Percentiles rank a stretch among this genome's conserved stretches.
Conservation (phyloP, 2,797 vertebrate species). For the Neosilurus mollespiculum region DNA sequence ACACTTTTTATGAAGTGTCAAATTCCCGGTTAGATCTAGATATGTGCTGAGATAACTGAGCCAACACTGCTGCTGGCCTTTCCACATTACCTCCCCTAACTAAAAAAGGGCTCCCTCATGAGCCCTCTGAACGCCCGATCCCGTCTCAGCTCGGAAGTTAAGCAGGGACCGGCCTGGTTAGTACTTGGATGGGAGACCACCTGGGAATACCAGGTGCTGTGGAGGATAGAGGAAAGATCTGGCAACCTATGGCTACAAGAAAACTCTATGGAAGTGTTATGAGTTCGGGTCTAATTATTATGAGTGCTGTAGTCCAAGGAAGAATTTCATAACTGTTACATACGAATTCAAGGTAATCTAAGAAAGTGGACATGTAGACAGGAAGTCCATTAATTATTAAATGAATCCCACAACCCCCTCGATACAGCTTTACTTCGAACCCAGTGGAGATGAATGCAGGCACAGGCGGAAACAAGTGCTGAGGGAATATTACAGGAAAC, state of each 20-base stretch:
- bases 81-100: too few relatives aligned
- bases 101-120: not conserved
- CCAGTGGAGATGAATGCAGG: not conserved
- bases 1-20: conserved; percentile 20
- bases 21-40: not conserved
- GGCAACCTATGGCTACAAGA: too few relatives aligned
- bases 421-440: not conserved
- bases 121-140: too few relatives aligned
- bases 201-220: too few relatives aligned
- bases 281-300: not conserved
- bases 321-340: not conserved
- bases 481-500: not conserved
- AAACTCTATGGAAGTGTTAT: not conserved
- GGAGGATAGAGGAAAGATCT: too few relatives aligned
- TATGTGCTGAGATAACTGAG: not conserved
- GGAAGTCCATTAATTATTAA: not conserved
- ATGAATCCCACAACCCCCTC: not conserved
- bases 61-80: not conserved
- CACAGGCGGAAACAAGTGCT: not conserved
- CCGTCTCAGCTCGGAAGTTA: too few relatives aligned
- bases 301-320: not conserved
- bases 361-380: not conserved
- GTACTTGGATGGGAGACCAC: too few relatives aligned
- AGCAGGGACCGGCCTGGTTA: too few relatives aligned
- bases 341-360: not conserved